Percentiles rank a stretch among this genome's conserved stretches.
These are phyloP conservation scores for Epicauta chinensis DNA, from an alignment of 1,140 invertebrate species.

Conservation along the genomic window DNA sequence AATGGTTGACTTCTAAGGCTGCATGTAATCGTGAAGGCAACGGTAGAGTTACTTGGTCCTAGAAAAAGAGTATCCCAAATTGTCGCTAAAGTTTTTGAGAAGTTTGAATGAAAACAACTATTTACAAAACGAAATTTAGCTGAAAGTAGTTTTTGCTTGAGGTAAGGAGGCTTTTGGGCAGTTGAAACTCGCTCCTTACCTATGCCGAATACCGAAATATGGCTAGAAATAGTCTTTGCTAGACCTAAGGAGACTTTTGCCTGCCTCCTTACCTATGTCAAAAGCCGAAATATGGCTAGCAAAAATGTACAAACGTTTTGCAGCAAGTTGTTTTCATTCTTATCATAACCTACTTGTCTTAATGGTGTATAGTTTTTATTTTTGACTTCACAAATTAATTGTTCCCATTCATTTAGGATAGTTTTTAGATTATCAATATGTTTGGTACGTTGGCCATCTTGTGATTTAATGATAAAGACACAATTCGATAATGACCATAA, in stretches of 20 bases:
- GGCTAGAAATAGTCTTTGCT: no score
- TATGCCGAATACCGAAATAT: no score
- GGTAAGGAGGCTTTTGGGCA: no score
- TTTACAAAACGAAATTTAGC: no score
- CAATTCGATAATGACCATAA: constrained; percentile 24
- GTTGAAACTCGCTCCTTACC: no score
- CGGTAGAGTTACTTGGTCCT: constrained; percentile 31
- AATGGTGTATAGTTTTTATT: constrained; percentile 22
- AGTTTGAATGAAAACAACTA: no score
- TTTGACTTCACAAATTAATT: constrained; percentile 18
- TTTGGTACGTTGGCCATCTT: constrained; percentile 25
- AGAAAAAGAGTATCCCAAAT: not conserved
- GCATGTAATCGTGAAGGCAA: constrained; percentile 33
- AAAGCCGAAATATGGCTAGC: no score
- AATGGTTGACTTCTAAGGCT: constrained; percentile 27
- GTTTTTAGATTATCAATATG: constrained; percentile 24
- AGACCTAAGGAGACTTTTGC: no score
- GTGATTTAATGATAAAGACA: constrained; percentile 25
- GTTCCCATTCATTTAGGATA: constrained; percentile 31
- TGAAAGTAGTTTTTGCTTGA: no score
- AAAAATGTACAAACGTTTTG: not conserved
- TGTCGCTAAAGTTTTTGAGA: no score
- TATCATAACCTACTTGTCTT: constrained; percentile 19
- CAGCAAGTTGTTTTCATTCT: constrained; percentile 1
- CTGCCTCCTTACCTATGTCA: no score